Conservation (phyloP, 2,797 vertebrate species). For the Phataginus tetradactyla region DNA sequence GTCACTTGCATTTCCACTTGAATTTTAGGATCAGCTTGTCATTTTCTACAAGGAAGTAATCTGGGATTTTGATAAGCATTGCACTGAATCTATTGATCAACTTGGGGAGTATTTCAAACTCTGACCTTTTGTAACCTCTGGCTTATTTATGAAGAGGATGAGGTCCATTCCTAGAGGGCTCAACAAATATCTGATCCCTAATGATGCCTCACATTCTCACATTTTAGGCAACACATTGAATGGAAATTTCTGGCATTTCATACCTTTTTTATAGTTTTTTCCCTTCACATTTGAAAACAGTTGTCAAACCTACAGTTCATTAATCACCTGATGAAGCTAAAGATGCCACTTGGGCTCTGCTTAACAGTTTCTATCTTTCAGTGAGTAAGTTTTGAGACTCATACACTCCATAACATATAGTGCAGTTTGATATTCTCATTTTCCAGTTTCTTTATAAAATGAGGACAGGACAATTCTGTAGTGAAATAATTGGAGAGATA, state of each 20-base stretch:
- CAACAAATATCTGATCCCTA: background rate
- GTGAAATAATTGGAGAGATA: background rate
- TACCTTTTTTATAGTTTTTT: background rate
- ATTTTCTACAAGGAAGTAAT: background rate
- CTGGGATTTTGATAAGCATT: background rate
- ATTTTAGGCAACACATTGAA: background rate
- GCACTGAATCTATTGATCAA: background rate
- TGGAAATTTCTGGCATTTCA: slow-evolving; percentile 1
- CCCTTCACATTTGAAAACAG: background rate
- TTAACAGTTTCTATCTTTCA: background rate
- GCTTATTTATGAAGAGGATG: background rate
- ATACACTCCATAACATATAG: background rate
- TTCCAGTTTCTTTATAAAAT: slow-evolving; percentile 20
- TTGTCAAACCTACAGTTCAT: background rate
- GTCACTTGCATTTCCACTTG: background rate
- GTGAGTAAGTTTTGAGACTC: background rate
- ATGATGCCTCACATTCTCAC: background rate
- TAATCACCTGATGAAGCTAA: background rate
- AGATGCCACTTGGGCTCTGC: background rate
- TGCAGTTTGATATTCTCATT: background rate
- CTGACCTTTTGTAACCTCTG: background rate
- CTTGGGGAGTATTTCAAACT: background rate
- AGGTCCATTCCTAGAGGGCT: background rate
- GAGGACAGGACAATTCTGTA: background rate
- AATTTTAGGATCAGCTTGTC: background rate